Base-by-base conservation (phyloP, 2,888 invertebrate species). In the Drosophila bunnanda region DNA sequence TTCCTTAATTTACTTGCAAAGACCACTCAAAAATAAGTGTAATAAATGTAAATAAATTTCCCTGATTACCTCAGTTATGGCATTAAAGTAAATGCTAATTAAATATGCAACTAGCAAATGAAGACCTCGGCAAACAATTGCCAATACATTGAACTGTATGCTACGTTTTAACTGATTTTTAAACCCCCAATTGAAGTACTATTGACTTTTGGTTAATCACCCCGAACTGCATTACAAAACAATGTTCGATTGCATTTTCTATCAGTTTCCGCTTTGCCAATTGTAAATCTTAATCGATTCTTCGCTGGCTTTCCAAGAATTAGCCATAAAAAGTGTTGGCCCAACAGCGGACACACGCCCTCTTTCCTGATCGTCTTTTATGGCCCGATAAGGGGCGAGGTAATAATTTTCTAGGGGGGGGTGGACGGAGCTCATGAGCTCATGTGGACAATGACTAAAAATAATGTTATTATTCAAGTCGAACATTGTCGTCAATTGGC, bases 391-490 rank as follows among this genome's bases (percentile, higher is more conserved):
- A 72, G 53, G 46, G 53, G 46, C 12, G 2, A 17, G n/a, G 46
- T 54, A 39, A 38, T 28, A 32, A 57, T 56, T 20, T 22, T 34
- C 6, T 13, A 2, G 2, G 15, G 13, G 8, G 43, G 20, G 20
- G 25, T 25, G 15, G 10, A 17, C 34, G 15, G 25, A 13, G 53
- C 43, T 25, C 25, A 88, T 86, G 86, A 88, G 83, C 86, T 84
- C 84, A 84, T 88, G 68, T 88, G 71, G 54, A 61, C 62, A 59
- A 50, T 73, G 71, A 74, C 83, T 88, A 84, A 82, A 83, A 85
- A 85, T 82, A 83, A 82, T 78, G 72, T 43, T 57, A 67, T 75
- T 72, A 56, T 50, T 57, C 74, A 52, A 54, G 60, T 70, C 60
- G 53, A 22, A 70, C 71, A 59, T 78, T 85, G 87, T 87, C 77